phyloP scores from a whole-genome alignment of 2,797 vertebrate species.

The Momotus momota region DNA sequence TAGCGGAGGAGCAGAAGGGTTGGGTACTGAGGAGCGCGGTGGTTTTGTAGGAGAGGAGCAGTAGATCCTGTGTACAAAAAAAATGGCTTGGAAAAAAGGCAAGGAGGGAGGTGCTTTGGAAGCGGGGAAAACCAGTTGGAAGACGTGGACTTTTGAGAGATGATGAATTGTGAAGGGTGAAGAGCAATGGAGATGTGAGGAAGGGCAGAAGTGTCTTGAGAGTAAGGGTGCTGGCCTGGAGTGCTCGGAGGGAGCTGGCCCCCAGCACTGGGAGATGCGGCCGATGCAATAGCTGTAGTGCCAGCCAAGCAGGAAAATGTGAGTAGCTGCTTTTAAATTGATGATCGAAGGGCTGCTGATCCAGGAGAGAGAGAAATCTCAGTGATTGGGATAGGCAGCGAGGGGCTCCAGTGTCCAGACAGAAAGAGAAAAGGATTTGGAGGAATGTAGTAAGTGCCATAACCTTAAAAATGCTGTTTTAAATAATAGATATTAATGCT shows the following conservation, averaged over 20 bases:
- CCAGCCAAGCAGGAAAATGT: slow-evolving; percentile 7
- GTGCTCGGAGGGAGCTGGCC: background rate
- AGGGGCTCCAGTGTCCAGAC: background rate
- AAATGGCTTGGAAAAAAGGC: background rate
- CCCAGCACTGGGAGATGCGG: background rate
- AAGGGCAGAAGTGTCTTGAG: background rate
- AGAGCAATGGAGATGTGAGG: background rate
- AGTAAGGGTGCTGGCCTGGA: background rate
- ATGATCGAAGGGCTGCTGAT: background rate
- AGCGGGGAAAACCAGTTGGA: background rate
- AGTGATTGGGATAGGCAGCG: rapidly evolving
- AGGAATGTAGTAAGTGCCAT: background rate
- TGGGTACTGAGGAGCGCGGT: background rate
- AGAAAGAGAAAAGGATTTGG: background rate
- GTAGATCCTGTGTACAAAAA: background rate
- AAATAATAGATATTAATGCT: background rate
- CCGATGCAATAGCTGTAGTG: slow-evolving; percentile 53
- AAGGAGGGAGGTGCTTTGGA: background rate
- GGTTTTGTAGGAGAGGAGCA: background rate
- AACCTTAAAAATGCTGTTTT: background rate
- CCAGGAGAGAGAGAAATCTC: background rate
- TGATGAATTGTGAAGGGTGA: background rate
- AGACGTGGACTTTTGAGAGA: background rate
- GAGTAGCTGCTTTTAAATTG: background rate
- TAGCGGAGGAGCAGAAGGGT: background rate